phyloP scores from a whole-genome alignment of 1,140 invertebrate genomes.

The Lineus longissimus region DNA sequence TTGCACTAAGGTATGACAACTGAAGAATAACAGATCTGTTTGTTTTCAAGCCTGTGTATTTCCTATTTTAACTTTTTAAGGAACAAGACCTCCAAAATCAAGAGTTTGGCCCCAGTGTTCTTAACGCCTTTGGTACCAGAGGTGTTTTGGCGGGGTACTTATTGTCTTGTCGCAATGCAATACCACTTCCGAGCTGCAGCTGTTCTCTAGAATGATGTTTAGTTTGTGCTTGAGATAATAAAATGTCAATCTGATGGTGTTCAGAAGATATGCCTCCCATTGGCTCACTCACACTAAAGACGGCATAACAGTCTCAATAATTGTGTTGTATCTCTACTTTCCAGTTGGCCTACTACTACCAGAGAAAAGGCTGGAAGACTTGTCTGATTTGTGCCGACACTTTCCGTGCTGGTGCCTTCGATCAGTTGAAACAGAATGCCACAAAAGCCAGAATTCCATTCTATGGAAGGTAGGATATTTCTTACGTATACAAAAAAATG shows the following conservation, averaged over 20 bases:
- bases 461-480: slow-evolving; percentile 81
- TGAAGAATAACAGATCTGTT: not conserved
- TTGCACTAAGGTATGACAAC: slow-evolving; percentile 81
- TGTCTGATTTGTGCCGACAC: slow-evolving; percentile 99
- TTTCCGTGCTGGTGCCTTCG: slow-evolving; percentile 98
- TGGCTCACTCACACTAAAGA: no score
- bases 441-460: slow-evolving; percentile 99
- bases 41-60: not conserved
- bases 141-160: no score
- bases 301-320: no score
- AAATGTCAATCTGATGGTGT: no score
- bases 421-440: slow-evolving; percentile 99
- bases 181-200: no score
- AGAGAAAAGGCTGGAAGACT: slow-evolving; percentile 99
- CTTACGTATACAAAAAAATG: slow-evolving; percentile 45
- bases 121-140: no score
- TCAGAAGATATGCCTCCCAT: no score
- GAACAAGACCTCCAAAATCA: no score
- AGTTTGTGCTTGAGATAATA: no score
- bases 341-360: slow-evolving; percentile 87
- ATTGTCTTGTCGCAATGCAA: no score
- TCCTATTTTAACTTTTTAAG: not conserved
- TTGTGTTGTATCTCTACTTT: slow-evolving; percentile 29
- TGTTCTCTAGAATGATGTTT: no score
- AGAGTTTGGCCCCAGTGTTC: no score